Percentiles rank a stretch among this genome's conserved stretches.
phyloP scores from a whole-genome alignment of 2,797 vertebrate species.

The Acipenser transmontanus region DNA sequence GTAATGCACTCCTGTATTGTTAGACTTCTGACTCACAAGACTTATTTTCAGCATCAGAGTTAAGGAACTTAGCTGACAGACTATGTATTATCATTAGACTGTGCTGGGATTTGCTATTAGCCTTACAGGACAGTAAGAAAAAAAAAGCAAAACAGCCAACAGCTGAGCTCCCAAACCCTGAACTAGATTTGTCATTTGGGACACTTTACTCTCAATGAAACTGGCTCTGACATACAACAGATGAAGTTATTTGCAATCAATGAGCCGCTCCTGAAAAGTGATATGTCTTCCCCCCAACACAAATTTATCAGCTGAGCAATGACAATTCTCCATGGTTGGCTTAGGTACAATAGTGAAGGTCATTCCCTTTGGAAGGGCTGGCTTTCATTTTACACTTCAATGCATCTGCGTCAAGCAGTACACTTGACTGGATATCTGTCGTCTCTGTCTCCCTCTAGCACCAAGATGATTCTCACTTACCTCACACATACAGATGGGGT shows the following conservation, averaged over 20 bases:
- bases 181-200: too few relatives aligned
- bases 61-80: too few relatives aligned
- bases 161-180: too few relatives aligned
- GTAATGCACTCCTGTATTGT: too few relatives aligned
- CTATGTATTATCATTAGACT: too few relatives aligned
- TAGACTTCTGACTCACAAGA: too few relatives aligned
- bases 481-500: not conserved
- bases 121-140: too few relatives aligned
- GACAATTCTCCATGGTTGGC: constrained; percentile 26
- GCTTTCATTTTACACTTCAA: constrained; percentile 38
- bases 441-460: not conserved
- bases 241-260: not conserved
- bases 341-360: constrained; percentile 13
- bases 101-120: too few relatives aligned
- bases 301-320: constrained; percentile 21
- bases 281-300: not conserved
- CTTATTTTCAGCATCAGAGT: too few relatives aligned
- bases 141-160: too few relatives aligned
- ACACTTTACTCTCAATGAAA: too few relatives aligned
- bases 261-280: constrained; percentile 14
- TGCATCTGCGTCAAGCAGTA: constrained; percentile 23
- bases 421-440: not conserved
- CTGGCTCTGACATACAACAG: constrained; percentile 6
- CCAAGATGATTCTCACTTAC: not conserved
- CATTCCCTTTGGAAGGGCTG: constrained; percentile 19